These are phyloP conservation scores for Agrochola lota DNA, from an alignment of 2,888 invertebrate genomes.

Conservation along the genomic window DNA sequence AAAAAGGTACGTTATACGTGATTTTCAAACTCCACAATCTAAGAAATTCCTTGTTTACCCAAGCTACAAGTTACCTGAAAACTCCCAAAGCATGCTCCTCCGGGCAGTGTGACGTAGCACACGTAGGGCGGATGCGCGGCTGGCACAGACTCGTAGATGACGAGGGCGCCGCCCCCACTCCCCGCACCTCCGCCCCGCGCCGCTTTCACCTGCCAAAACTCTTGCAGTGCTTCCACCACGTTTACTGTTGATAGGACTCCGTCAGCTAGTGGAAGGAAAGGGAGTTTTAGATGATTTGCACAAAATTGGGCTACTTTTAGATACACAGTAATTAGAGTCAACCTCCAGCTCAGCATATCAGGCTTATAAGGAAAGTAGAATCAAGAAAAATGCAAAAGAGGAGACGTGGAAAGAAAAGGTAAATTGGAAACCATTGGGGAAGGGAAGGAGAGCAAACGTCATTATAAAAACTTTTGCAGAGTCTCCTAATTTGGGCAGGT, in stretches of 20 bases:
- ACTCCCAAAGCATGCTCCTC: conserved; percentile 98
- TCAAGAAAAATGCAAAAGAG: not conserved
- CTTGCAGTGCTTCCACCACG: conserved; percentile 98
- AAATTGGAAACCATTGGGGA: not conserved
- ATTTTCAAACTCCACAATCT: too few relatives aligned
- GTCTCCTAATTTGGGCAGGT: not conserved
- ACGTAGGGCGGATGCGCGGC: conserved; percentile 97
- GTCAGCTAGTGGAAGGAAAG: conserved; percentile 76
- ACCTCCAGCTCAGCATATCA: conserved; percentile 22
- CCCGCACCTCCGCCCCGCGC: conserved; percentile 93
- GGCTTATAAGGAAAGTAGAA: not conserved
- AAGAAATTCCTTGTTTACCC: not conserved
- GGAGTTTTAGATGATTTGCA: not conserved
- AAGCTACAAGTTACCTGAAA: conserved; percentile 93
- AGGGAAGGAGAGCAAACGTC: not conserved
- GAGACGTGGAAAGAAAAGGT: not conserved
- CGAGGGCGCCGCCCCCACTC: conserved; percentile 97
- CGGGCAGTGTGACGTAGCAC: conserved; percentile 98
- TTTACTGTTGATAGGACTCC: conserved; percentile 93
- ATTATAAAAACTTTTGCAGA: conserved; percentile 13
- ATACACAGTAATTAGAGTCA: not conserved
- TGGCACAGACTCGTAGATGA: conserved; percentile 98
- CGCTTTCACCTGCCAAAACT: conserved; percentile 99
- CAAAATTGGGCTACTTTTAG: not conserved
- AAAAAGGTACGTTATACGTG: too few relatives aligned